Percentiles rank a stretch among this genome's conserved stretches.
Conservation (phyloP, 2,797 vertebrate species). For the Silurus lanzhouensis region DNA sequence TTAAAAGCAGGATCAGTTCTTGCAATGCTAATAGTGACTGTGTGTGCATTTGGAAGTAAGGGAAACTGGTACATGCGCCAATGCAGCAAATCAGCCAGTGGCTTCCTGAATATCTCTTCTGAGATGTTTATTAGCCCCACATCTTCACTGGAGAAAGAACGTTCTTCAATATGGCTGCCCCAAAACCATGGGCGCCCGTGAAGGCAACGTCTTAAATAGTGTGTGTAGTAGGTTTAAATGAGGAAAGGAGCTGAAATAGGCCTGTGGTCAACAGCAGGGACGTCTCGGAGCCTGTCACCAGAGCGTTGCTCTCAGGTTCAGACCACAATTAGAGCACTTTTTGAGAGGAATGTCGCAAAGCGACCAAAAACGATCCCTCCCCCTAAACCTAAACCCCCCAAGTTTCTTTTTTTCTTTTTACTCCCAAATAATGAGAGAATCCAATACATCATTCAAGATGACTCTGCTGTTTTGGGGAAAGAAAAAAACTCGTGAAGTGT, state of each 20-base stretch:
- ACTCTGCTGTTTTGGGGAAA: conserved; percentile 15
- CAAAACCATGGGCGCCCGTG: conserved; percentile 48
- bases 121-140: conserved; percentile 50
- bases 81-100: conserved; percentile 43
- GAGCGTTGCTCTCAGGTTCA: conserved; percentile 60
- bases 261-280: conserved; percentile 60
- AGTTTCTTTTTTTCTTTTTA: conserved; percentile 36
- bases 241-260: conserved; percentile 59
- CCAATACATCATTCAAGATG: conserved; percentile 32
- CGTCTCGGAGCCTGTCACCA: conserved; percentile 56
- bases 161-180: conserved; percentile 48
- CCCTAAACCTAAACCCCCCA: conserved; percentile 31
- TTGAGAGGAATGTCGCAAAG: conserved; percentile 55
- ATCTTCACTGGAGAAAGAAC: conserved; percentile 44
- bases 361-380: conserved; percentile 27
- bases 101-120: conserved; percentile 48
- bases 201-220: conserved; percentile 55
- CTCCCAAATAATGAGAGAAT: conserved; percentile 41
- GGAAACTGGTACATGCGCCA: not conserved
- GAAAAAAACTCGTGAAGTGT: conserved; percentile 24
- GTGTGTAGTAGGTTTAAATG: conserved; percentile 60
- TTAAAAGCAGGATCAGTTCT: not conserved
- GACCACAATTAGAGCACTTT: conserved; percentile 63
- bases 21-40: not conserved
- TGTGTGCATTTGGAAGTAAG: not conserved